Evolutionary conservation across 2,888 invertebrate species (phyloP), one percentile per base, ranked within the genome.

Genomic region (Lepidocyrtoides sp.): DNA sequence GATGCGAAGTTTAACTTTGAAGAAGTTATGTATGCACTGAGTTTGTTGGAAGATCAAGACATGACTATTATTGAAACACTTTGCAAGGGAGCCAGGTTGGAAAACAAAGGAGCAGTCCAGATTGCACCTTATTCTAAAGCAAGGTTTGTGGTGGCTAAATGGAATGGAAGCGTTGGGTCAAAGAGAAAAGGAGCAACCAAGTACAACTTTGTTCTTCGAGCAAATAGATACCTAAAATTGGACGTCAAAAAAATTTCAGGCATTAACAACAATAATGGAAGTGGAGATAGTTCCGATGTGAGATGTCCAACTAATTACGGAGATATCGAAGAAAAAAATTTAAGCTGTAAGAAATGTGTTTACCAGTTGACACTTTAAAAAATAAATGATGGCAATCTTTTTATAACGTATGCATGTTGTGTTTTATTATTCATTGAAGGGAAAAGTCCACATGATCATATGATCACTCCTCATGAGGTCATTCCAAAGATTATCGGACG

Each of bases 401-500:
- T n/a, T n/a, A n/a, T n/a, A n/a, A n/a, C n/a, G n/a, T n/a, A n/a
- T n/a, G n/a, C n/a, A n/a, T n/a, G n/a, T n/a, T n/a, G n/a, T n/a
- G n/a, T n/a, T n/a, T n/a, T n/a, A n/a, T n/a, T n/a, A n/a, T n/a
- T n/a, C n/a, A n/a, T n/a, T n/a, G n/a, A 14, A 77, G 44, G 81
- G 81, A 20, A 17, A 3, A 81, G 81, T 32, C 2, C 12, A 17
- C 10, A 57, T 5, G 81, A 81, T 17, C 17, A 12, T 12, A 3
- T n/a, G n/a, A n/a, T n/a, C n/a, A n/a, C n/a, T n/a, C 10, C 1
- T 2, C 14, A 8, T 0, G 14, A 36, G 0, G 81, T 32, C 14
- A 81, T 81, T 20, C 81, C 81, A 7, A 81, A 81, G 36, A 81
- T 81, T 8, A 5, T 7, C 12, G 81, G 81, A 0, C 0, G 32